Conservation (phyloP, 1,140 invertebrate species). For the Cherax destructor region DNA sequence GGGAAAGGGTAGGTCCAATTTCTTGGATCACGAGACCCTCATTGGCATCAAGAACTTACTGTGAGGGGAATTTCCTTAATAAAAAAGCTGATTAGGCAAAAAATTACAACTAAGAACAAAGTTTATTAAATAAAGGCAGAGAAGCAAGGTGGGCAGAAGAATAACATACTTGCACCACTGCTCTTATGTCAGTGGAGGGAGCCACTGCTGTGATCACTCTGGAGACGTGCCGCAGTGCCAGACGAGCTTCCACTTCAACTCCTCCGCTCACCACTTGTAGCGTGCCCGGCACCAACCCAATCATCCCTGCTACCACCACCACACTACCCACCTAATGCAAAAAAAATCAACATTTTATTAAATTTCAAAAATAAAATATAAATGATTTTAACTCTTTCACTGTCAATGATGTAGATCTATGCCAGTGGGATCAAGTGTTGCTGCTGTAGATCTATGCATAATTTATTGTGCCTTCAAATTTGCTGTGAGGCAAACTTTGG, state of each 20-base stretch:
- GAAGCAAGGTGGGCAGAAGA: no score
- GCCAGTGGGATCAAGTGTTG: no score
- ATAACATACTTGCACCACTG: conserved; percentile 79
- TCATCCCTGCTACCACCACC: conserved; percentile 93
- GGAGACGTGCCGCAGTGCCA: conserved; percentile 88
- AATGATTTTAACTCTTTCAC: no score
- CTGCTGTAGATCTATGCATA: no score
- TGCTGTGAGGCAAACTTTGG: no score
- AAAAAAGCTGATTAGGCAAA: not conserved
- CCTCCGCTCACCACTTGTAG: conserved; percentile 85
- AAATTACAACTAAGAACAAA: not conserved
- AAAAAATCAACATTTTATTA: not conserved
- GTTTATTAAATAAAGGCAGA: conserved; percentile 57
- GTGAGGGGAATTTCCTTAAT: no score
- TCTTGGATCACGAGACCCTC: no score
- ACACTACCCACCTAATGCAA: conserved; percentile 83
- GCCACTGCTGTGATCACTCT: conserved; percentile 88
- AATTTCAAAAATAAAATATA: not conserved
- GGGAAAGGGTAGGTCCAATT: no score
- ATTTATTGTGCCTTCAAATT: no score
- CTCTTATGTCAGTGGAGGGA: conserved; percentile 83
- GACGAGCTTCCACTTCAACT: conserved; percentile 85
- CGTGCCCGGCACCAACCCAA: conserved; percentile 90
- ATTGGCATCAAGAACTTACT: no score
- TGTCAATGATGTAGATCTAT: no score